Conservation (phyloP, 2,113 vertebrate species). For the Misgurnus anguillicaudatus region DNA sequence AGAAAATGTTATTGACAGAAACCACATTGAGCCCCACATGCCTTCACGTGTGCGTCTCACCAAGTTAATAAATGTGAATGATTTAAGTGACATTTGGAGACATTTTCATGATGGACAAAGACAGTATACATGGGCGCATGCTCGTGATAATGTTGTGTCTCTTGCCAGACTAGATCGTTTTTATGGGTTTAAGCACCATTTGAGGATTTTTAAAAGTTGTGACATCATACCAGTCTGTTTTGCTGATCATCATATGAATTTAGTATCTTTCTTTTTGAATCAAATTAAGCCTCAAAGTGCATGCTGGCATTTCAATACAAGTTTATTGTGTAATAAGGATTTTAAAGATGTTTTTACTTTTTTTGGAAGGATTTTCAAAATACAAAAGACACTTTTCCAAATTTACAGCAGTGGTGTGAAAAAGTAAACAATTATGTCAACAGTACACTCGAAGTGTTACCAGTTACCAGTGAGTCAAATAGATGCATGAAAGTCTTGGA, state of each 20-base stretch:
- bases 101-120: not conserved
- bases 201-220: not conserved
- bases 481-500: too few relatives aligned
- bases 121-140: conserved; percentile 2
- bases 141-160: not conserved
- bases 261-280: not conserved
- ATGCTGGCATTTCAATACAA: not conserved
- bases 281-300: not conserved
- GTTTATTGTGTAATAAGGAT: not conserved
- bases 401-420: conserved; percentile 10
- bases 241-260: not conserved
- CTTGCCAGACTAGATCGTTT: not conserved
- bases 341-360: not conserved
- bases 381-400: not conserved
- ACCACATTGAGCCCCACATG: not conserved
- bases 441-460: too few relatives aligned
- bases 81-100: conserved; percentile 25
- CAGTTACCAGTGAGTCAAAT: too few relatives aligned
- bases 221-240: not conserved
- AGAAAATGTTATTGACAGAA: too few relatives aligned
- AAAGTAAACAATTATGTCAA: not conserved
- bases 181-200: not conserved
- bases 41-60: too few relatives aligned
- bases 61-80: not conserved
- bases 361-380: conserved; percentile 1